These are phyloP conservation scores for Thera britannica DNA, from an alignment of 2,888 invertebrate genomes.

Conservation along the genomic window DNA sequence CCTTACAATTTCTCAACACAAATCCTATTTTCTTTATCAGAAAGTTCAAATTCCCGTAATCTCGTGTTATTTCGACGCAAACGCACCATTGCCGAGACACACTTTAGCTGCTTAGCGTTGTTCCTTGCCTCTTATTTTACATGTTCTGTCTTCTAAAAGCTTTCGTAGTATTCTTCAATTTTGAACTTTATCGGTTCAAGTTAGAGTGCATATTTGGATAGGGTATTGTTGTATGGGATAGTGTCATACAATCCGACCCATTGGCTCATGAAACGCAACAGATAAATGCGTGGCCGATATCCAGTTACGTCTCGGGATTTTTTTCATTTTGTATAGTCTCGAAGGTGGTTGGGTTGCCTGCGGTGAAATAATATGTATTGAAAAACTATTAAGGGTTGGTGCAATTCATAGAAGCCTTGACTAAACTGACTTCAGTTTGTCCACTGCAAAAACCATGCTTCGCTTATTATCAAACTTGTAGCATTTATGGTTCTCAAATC, in stretches of 20 bases:
- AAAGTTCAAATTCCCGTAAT: conserved; percentile 52
- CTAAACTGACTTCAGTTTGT: background rate
- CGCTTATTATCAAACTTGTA: background rate
- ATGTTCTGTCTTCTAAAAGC: conserved; percentile 56
- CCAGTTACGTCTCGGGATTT: conserved; percentile 67
- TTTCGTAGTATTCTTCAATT: conserved; percentile 40
- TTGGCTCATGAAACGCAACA: conserved; percentile 76
- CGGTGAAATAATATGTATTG: conserved; percentile 31
- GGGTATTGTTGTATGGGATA: conserved; percentile 52
- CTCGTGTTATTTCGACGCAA: conserved; percentile 28
- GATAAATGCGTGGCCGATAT: conserved; percentile 78
- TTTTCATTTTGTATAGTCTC: conserved; percentile 56
- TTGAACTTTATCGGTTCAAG: conserved; percentile 43
- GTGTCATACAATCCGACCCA: conserved; percentile 75
- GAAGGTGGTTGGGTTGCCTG: conserved; percentile 41
- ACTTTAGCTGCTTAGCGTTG: conserved; percentile 60
- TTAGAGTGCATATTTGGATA: conserved; percentile 47
- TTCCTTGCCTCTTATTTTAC: conserved; percentile 71
- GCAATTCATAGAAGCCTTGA: conserved; percentile 19
- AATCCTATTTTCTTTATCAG: conserved; percentile 44
- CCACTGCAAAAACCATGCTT: background rate
- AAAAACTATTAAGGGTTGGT: conserved; percentile 32
- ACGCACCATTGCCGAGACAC: conserved; percentile 45
- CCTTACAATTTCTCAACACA: conserved; percentile 14
- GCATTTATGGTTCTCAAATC: background rate